Base-by-base conservation (phyloP, 2,888 invertebrate species). In the Xanthorhoe designata region DNA sequence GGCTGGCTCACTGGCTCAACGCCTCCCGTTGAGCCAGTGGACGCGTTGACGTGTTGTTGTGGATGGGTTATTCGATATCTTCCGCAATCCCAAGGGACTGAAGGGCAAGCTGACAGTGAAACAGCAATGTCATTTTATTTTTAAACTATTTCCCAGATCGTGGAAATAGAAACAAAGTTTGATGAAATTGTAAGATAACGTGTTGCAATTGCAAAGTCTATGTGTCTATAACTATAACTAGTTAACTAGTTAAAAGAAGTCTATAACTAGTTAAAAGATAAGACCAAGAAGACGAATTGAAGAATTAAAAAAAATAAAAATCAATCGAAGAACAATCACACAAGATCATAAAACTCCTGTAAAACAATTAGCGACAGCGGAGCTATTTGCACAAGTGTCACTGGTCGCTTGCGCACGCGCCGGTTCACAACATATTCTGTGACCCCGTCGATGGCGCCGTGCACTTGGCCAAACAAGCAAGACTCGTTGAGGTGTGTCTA, bases 391-490 rank as follows among this genome's bases (percentile, higher is more conserved):
- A 52, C 55, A 66, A 18, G 62, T 67, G 66, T 55, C 38, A 18
- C 4, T 13, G 18, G 42, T 45, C 19, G 56, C 10, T 32, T 58
- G 66, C 66, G 63, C 66, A 67, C 62, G 66, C 62, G 62, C 47
- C 66, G 24, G 1, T 52, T 7, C 32, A 49, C 13, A 55, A n/a
- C 17, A 35, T 10, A 32, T 47, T 29, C 50, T 51, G 50, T 62
- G 49, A 51, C 63, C 35, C 42, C 61, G 45, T 29, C 56, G 57
- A 47, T 60, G 51, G 51, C 45, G 56, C 17, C 7, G 45, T 47
- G 42, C 66, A 67, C 62, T 60, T 67, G 66, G 29, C 7, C 47
- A 62, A 67, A 67, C 47, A 63, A 19, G 35, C n/a, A n/a, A n/a
- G n/a, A n/a, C 6, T 32, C 19, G 13, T 42, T 42, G 38, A 42